Percentiles rank a stretch among this genome's conserved stretches.
Conservation (phyloP, 2,113 vertebrate species). For the Ictalurus furcatus region DNA sequence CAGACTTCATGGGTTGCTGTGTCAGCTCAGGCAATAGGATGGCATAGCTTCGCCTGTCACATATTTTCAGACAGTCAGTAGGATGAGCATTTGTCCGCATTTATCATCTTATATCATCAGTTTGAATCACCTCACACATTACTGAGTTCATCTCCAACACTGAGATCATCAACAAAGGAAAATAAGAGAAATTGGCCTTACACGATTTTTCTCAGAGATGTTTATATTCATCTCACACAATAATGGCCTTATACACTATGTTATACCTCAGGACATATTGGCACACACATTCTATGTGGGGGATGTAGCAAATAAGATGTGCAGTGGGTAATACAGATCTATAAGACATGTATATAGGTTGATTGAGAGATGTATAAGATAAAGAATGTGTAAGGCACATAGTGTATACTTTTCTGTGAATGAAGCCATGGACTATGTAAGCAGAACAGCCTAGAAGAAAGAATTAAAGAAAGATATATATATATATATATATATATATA, state of each 20-base stretch:
- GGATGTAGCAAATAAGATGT: background rate
- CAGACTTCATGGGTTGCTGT: background rate
- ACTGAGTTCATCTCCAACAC: constrained; percentile 19
- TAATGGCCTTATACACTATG: background rate
- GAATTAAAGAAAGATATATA: background rate
- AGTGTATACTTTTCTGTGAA: background rate
- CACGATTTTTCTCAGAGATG: background rate
- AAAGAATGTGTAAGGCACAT: background rate
- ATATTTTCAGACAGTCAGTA: background rate
- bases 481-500: too few relatives aligned
- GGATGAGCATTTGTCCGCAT: constrained; percentile 10
- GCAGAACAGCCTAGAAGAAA: background rate
- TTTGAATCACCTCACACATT: constrained; percentile 37
- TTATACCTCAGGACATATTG: background rate
- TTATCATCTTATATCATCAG: constrained; percentile 18
- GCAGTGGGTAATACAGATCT: background rate
- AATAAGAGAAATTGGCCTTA: background rate
- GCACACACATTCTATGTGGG: background rate
- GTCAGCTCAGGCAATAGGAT: background rate
- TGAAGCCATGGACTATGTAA: background rate
- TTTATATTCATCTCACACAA: background rate
- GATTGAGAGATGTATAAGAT: background rate
- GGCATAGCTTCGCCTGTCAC: background rate
- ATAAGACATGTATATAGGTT: background rate
- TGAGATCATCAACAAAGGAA: constrained; percentile 30